These are phyloP conservation scores for Esox lucius DNA, from an alignment of 2,797 vertebrate genomes.

Conservation along the genomic window DNA sequence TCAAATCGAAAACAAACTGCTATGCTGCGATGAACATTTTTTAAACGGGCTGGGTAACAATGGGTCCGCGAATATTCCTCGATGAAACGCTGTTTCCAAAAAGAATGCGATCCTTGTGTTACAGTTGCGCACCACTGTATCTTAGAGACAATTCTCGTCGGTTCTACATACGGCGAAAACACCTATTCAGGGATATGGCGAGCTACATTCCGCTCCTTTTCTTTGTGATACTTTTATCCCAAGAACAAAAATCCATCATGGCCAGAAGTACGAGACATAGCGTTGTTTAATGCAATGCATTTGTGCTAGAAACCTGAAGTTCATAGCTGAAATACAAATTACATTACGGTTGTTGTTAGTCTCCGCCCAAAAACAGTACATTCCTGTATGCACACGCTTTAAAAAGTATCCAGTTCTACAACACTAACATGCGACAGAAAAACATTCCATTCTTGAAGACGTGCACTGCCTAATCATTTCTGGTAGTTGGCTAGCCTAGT, in stretches of 20 bases:
- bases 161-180: constrained; percentile 33
- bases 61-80: not conserved
- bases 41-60: not conserved
- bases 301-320: not conserved
- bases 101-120: not conserved
- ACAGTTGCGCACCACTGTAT: not conserved
- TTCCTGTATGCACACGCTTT: constrained; percentile 55
- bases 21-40: not conserved
- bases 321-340: not conserved
- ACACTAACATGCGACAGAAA: constrained; percentile 4
- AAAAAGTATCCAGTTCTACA: constrained; percentile 23
- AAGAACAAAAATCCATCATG: constrained; percentile 36
- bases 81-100: not conserved
- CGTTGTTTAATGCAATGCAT: constrained; percentile 30
- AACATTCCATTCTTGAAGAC: constrained; percentile 1
- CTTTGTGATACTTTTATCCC: constrained; percentile 15
- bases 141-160: constrained; percentile 30
- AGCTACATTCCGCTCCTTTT: constrained; percentile 23
- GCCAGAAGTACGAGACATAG: constrained; percentile 41
- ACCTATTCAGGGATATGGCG: constrained; percentile 18
- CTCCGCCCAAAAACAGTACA: constrained; percentile 73
- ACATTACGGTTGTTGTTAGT: constrained; percentile 37
- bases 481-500: too few species aligned
- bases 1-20: constrained; percentile 3
- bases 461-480: not conserved